Percentiles rank a stretch among this genome's conserved stretches.
These are phyloP conservation scores for Solenopsis fugax DNA, from an alignment of 1,140 invertebrate genomes.

Conservation along the genomic window DNA sequence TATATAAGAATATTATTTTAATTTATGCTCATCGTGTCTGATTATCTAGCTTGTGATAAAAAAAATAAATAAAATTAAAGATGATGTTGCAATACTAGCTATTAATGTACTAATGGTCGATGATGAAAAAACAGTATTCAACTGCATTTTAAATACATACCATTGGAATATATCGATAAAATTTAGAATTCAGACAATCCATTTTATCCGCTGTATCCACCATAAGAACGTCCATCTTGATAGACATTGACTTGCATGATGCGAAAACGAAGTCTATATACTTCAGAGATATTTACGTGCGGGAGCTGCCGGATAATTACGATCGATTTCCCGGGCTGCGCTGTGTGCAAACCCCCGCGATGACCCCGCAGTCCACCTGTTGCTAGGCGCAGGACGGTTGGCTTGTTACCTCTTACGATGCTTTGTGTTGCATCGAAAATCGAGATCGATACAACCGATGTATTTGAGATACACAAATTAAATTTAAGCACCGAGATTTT, in stretches of 20 bases:
- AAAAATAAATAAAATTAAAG: not conserved
- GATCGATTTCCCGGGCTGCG: constrained; percentile 57
- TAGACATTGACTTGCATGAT: constrained; percentile 7
- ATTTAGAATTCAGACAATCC: not conserved
- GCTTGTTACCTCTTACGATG: constrained; percentile 22
- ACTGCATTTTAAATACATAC: not conserved
- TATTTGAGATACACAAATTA: constrained; percentile 1
- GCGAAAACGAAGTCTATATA: not conserved
- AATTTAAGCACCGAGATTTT: not conserved
- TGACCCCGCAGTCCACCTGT: constrained; percentile 70
- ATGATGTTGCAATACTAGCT: not conserved
- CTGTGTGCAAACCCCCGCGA: constrained; percentile 32
- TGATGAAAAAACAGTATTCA: not conserved
- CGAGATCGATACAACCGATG: not conserved
- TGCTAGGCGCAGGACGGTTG: constrained; percentile 64
- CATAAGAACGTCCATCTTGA: constrained; percentile 1
- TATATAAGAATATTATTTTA: not conserved
- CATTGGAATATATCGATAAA: not conserved
- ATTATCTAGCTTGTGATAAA: no score
- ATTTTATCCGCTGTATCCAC: not conserved
- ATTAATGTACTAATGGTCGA: not conserved
- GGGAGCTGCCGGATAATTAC: constrained; percentile 69
- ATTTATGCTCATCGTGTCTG: not conserved
- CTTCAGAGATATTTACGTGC: constrained; percentile 66
- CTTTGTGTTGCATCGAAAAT: not conserved